Percentiles rank a stretch among this genome's conserved stretches.
phyloP scores from a whole-genome alignment of 2,888 invertebrate genomes.

The Caenorhabditis sp. region DNA sequence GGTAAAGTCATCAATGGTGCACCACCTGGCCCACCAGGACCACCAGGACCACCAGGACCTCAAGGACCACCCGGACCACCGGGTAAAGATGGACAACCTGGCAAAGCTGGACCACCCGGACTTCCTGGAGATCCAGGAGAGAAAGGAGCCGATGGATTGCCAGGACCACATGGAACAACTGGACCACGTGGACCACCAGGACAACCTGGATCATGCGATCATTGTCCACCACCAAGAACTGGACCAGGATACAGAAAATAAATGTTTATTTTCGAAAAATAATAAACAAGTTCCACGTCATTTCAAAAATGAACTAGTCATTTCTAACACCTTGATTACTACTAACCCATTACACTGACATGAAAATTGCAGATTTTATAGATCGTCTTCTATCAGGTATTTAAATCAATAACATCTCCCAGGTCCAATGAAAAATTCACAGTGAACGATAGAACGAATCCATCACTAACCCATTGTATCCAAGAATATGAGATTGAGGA shows the following conservation, averaged over 20 bases:
- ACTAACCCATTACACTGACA: too few species aligned
- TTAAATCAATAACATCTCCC: not conserved
- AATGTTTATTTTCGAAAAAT: constrained; percentile 3
- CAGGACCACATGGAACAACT: constrained; percentile 64
- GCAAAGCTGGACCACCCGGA: constrained; percentile 51
- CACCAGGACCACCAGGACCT: constrained; percentile 67
- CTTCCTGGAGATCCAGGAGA: constrained; percentile 67
- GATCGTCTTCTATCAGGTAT: constrained; percentile 32
- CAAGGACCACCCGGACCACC: constrained; percentile 65
- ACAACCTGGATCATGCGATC: constrained; percentile 67
- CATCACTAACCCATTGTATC: constrained; percentile 47
- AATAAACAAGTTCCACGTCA: not conserved
- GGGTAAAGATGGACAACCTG: constrained; percentile 62
- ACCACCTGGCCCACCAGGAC: constrained; percentile 65
- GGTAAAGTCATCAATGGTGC: constrained; percentile 66
- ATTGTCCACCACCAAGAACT: constrained; percentile 69
- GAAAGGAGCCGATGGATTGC: constrained; percentile 73
- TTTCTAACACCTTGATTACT: not conserved
- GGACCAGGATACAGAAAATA: constrained; percentile 59
- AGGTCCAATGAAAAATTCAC: not conserved
- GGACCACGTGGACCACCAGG: constrained; percentile 60
- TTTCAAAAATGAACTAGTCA: not conserved
- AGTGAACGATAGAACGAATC: constrained; percentile 51
- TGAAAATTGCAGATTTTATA: constrained; percentile 25
- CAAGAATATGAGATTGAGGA: constrained; percentile 41